Base-by-base conservation (phyloP, 2,888 invertebrate species). In the Apamea sordens region DNA sequence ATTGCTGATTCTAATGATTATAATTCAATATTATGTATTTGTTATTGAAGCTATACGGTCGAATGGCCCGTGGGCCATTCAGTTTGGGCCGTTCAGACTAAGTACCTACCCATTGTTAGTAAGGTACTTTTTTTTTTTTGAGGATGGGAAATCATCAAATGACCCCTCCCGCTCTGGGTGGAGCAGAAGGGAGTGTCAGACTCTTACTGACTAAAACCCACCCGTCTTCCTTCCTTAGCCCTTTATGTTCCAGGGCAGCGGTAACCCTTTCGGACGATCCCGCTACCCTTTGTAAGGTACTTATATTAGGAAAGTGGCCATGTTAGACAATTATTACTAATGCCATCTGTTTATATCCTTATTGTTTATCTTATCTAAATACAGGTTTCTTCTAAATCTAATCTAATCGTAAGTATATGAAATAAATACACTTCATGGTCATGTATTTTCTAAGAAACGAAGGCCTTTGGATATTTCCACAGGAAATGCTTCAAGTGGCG, bases 341-440 rank as follows among this genome's bases (percentile, higher is more conserved):
- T 44, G 50, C 41, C 53, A 28, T 56, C 32, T 36, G 8, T 28
- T 61, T 61, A 28, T 67, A 61, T 61, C 65, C 36, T 67, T 83
- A 67, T 71, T 74, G 53, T 47, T 77, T 56, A 36, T 68, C 71
- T 77, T 78, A 83, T 71, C 78, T 65, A 36, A 81, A 67, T 36
- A 61, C 47, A 50, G n/a, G 32, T 44, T 50, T n/a, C 24, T 24
- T 56, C 4, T 24, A 56, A 56, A n/a, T 56, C 53, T 21, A 53
- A 53, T 53, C 56, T 56, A 50, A 50, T 50, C 50, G 7, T 11
- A n/a, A n/a, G n/a, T n/a, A n/a, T 56, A 56, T 56, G 8, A 56
- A 56, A 24, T 56, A 56, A 56, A 56, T n/a, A 56, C 24, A 11
- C 24, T 69, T 28, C 15, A 24, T 53, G 36, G 6, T 32, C 28